phyloP scores from a whole-genome alignment of 30 jellyfish, hydroid and myxozoan genomes.

The Pelagia noctiluca region DNA sequence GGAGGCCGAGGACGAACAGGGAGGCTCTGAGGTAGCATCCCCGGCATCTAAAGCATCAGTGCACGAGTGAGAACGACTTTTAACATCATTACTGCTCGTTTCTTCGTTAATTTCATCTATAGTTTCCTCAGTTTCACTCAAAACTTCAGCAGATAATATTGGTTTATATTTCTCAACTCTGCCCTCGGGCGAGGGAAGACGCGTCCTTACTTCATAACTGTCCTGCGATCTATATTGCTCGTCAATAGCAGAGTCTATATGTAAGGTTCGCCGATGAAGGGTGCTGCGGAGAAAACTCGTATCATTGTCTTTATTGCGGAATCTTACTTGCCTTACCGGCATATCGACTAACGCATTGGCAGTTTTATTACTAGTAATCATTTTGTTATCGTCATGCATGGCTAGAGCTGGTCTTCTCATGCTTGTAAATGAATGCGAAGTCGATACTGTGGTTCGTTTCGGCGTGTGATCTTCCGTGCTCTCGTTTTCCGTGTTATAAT shows the following conservation, averaged over 20 bases:
- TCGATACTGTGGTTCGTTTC: slow-evolving; percentile 9
- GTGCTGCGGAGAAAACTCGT: slow-evolving; percentile 78
- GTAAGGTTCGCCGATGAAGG: slow-evolving; percentile 82
- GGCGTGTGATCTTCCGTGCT: slow-evolving; percentile 38
- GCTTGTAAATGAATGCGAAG: slow-evolving; percentile 38
- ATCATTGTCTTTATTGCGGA: slow-evolving; percentile 53
- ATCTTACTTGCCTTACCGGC: slow-evolving; percentile 54
- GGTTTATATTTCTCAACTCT: slow-evolving; percentile 5
- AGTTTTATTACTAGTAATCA: slow-evolving; percentile 17
- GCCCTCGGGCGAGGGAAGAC: background rate
- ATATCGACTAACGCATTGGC: slow-evolving; percentile 61
- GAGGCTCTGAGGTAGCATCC: background rate
- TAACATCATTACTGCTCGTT: background rate
- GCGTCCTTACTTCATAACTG: background rate
- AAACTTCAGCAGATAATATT: too few species aligned
- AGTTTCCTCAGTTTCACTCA: background rate
- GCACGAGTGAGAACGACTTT: background rate
- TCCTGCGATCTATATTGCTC: background rate
- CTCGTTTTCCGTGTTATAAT: slow-evolving; percentile 50
- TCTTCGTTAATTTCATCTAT: slow-evolving; percentile 57
- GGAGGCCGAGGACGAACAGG: too few species aligned
- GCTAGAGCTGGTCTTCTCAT: slow-evolving; percentile 35
- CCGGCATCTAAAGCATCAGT: background rate
- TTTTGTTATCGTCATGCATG: background rate
- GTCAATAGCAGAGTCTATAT: slow-evolving; percentile 62